These are phyloP conservation scores for Dryocosmus kuriphilus DNA, from an alignment of 2,888 invertebrate species.

Conservation along the genomic window DNA sequence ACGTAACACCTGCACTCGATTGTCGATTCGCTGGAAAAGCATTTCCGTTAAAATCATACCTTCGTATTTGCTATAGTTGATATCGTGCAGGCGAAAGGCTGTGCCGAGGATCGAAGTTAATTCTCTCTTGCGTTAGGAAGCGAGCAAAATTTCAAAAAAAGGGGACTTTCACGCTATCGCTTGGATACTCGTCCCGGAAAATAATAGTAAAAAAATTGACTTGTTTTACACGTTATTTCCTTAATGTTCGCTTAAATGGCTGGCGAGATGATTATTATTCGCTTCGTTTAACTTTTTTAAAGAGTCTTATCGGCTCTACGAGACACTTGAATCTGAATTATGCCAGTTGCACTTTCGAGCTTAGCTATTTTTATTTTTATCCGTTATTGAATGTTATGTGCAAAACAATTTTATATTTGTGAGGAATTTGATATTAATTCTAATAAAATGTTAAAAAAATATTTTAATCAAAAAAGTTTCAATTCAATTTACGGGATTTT, in stretches of 20 bases:
- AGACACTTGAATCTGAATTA: background rate
- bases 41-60: background rate
- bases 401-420: background rate
- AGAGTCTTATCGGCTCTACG: background rate
- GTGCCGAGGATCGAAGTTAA: background rate
- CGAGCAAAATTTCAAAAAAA: background rate
- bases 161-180: background rate
- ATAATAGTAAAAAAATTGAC: background rate
- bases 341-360: background rate
- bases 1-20: conserved; percentile 5
- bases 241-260: background rate
- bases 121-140: background rate
- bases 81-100: background rate
- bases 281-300: background rate
- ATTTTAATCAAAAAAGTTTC: no score
- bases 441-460: no score
- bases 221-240: background rate
- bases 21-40: background rate
- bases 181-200: background rate
- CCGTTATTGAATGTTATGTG: no score
- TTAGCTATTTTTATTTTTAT: background rate
- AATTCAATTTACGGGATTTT: no score
- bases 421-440: background rate
- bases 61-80: background rate
- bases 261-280: background rate